Base-by-base conservation (phyloP, 2,888 invertebrate species). In the Latrodectus elegans region DNA sequence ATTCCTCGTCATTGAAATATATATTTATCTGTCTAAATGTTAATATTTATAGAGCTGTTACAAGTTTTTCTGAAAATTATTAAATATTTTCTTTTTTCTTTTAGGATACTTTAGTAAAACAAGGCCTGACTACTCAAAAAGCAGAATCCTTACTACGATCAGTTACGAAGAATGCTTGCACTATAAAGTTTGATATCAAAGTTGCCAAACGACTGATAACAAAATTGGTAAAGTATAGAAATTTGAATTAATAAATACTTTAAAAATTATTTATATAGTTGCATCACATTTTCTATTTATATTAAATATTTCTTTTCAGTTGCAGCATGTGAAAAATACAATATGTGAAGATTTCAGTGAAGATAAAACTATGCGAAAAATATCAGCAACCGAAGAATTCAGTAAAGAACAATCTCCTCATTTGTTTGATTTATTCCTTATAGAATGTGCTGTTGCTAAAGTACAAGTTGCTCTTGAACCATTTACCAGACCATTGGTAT, bases 91-190 rank as follows among this genome's bases (percentile, higher is more conserved):
- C 70, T 17, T 64, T 71, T 71, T 71, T 12, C 8, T 75, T 14
- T 0, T 90, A 94, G 93, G 97, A 98, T 91, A 96, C 96, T 82
- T 94, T 98, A 2, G 96, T 97, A 9, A 97, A 96, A 91, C 97
- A 97, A 93, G 97, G 97, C 88, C 95, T 97, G 95, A 96, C 96
- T 90, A 96, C 96, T 0, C 96, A 96, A 90, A 94, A 93, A 89
- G 95, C 95, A 0, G 96, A 96, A 91, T 95, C 95, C 91, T 92
- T 96, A 68, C 91, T 96, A 49, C 95, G 95, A 90, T 94, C 94
- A 0, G 95, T 96, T 0, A 95, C 95, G 72, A 94, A 95, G 80
- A 94, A 94, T 0, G 95, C 96, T 11, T 95, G 94, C 91, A 94
- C 93, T 89, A 92, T 95, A 17, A 94, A 94, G 90, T 95, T 90